Evolutionary conservation across 2,113 vertebrate species (phyloP), one percentile per base, ranked within the genome.

Genomic region (Nestor notabilis): DNA sequence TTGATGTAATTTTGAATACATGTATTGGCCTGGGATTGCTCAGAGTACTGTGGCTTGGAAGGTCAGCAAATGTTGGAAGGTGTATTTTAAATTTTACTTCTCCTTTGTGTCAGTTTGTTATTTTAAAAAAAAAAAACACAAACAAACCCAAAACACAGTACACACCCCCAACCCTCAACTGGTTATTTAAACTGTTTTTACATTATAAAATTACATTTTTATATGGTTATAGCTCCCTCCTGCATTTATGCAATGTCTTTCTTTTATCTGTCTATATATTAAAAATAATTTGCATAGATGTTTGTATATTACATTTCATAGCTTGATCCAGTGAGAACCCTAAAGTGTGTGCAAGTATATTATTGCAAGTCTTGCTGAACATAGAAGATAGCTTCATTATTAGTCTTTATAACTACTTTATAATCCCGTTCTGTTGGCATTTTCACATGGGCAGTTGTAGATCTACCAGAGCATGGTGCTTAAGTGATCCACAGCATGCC

Each of bases 401-500:
- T 47, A 29, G 13, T 56, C 4, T 4, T n/a, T 79, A 17, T 3
- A 83, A 46, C 37, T 14, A 10, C 61, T 72, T 79, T 9, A 24
- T 29, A 84, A 64, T 49, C 10, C 17, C 0, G 0, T 61, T 91
- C 28, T 56, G 0, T 46, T 83, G 63, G 4, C 28, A 65, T 29
- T 58, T 86, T 58, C n/a, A 20, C 3, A 8, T 17, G n/a, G 44
- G 29, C 25, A 28, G 65, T 12, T 81, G 20, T 52, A 50, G 35
- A 75, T 55, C 61, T 68, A 33, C n/a, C 4, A 5, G 11, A 41
- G 37, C 20, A 11, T 0, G 0, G 24, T 24, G n/a, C 35, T 55
- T 4, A 63, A 46, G 23, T 29, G 47, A 53, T 18, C 7, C 18
- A 23, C n/a, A 53, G 53, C 0, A 0, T 60, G 17, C 3, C 23